phyloP scores from a whole-genome alignment of 2,888 invertebrate species.

The Podabrus alpinus region DNA sequence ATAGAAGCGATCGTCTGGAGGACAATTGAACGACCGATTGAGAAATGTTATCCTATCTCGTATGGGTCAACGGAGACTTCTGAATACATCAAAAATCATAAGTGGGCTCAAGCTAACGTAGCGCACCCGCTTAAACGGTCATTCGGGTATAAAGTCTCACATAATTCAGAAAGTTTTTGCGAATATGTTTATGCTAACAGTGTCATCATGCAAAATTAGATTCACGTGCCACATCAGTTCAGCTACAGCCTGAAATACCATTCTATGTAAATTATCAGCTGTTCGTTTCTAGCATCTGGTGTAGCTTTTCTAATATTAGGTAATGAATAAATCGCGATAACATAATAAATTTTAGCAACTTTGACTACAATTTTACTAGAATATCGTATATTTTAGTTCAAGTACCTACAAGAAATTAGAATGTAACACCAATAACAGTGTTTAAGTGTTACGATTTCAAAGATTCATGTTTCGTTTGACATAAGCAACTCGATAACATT shows the following conservation, averaged over 20 bases:
- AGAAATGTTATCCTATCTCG: slow-evolving; percentile 36
- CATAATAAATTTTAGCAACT: not conserved
- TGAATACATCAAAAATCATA: slow-evolving; percentile 41
- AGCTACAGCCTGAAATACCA: not conserved
- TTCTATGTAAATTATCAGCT: not conserved
- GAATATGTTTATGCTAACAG: slow-evolving; percentile 5
- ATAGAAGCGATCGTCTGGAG: slow-evolving; percentile 35
- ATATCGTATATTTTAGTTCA: no score
- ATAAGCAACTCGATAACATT: no score
- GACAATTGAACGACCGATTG: slow-evolving; percentile 31
- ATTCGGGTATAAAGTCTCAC: slow-evolving; percentile 18
- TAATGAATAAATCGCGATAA: not conserved
- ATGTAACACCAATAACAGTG: no score
- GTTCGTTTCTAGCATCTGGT: not conserved
- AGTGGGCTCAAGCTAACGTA: slow-evolving; percentile 29
- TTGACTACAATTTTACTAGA: not conserved
- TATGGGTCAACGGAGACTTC: slow-evolving; percentile 36
- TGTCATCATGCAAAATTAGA: not conserved
- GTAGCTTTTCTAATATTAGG: not conserved
- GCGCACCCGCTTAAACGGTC: slow-evolving; percentile 27
- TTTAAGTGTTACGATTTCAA: not conserved
- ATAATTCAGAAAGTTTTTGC: slow-evolving; percentile 20
- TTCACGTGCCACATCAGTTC: not conserved
- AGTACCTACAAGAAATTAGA: not conserved
- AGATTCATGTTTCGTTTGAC: not conserved